Base-by-base conservation (phyloP, 2,888 invertebrate species). In the Dione vanillae region DNA sequence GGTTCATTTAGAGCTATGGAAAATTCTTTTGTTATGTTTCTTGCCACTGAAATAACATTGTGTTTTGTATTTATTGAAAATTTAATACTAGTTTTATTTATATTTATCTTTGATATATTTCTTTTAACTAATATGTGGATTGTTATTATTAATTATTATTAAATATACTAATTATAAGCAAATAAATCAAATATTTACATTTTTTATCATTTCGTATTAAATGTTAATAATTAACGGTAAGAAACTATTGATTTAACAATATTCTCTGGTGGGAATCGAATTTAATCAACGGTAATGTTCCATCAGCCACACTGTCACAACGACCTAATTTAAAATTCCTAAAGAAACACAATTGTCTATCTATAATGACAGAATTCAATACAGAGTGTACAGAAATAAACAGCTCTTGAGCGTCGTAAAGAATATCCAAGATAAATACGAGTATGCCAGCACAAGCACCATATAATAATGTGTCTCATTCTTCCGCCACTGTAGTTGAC, bases 391-490 rank as follows among this genome's bases (percentile, higher is more conserved):
- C 3, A n/a, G 9, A n/a, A 9, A 47, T 45, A 19, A n/a, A n/a
- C 14, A 59, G 27, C 11, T 35, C 43, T 56, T 14, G 27, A 27
- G 9, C n/a, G 27, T 35, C 27, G n/a, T 16, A 40, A 16, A 45
- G 11, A 45, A 61, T 45, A 45, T 61, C 61, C 5, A 45, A 61
- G 45, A 35, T n/a, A n/a, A n/a, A n/a, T n/a, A n/a, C 19, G 14
- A 27, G 14, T 11, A 35, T 45, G 7, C 61, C 43, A 27, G 7
- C 16, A 61, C 27, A 61, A 61, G 61, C 61, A 61, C 45, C 27
- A 61, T 61, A 45, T 61, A 61, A 61, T 61, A 43, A 61, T 61
- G 61, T 45, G 6, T 16, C 11, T 61, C 61, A 45, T 61, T 49
- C 64, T 49, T 19, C 40, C 12, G 11, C 27, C 10, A 12, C 47